Evolutionary conservation across 1,140 invertebrate genomes (phyloP), one percentile per base, ranked within the genome.

Genomic region (Drosophila micromelanica): DNA sequence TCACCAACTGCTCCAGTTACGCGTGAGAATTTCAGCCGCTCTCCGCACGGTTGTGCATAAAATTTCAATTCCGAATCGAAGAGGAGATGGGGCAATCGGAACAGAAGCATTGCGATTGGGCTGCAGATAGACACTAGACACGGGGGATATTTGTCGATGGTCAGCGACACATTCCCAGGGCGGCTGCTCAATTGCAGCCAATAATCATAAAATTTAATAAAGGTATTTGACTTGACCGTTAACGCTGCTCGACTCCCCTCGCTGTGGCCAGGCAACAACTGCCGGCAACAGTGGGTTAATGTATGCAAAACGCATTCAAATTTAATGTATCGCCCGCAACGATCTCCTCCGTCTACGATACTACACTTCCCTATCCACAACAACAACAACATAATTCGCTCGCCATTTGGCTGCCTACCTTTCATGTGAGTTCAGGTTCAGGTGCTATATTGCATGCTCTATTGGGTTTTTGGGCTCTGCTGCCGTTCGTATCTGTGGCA

Each of bases 191-290:
- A 86, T 86, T 86, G 81, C 79, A 67, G 76, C 76, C 84, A 89
- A 89, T 89, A 89, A 89, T 89, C 86, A 89, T 89, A 89, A 89
- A 89, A 89, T 89, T 89, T 89, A 89, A 89, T 89, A 89, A 89
- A 89, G 76, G 86, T 80, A 87, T 87, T 82, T 78, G 59, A 62
- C 73, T 82, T 73, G 81, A 87, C 82, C 82, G 71, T 87, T 87
- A 78, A 76, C 77, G 49, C 45, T 27, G 27, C 27, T 6, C 32
- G 32, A 35, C 23, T 42, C 11, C 52, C n/a, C 35, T 6, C 9
- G 4, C 35, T 55, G 17, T 55, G 17, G 4, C 40, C 4, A 9
- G 35, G 37, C 40, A 68, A 56, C 27, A 42, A 23, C 38, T 49
- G 45, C 5, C 55, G 57, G 55, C 76, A 68, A 79, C 85, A 89